Evolutionary conservation across 1,140 invertebrate genomes (phyloP), one percentile per base, ranked within the genome.

Genomic region (Lycorma delicatula): DNA sequence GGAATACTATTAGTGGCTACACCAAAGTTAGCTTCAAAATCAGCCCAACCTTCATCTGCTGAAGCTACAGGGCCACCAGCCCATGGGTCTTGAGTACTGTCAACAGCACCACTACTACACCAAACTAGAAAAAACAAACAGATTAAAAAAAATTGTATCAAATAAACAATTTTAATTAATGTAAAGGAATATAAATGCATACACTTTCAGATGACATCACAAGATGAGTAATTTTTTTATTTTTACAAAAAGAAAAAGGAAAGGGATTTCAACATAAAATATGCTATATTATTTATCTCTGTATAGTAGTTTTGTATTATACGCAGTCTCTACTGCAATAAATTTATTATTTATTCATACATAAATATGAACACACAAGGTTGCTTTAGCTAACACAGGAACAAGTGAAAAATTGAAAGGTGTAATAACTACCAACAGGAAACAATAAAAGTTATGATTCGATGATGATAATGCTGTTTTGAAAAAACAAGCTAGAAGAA

Each of bases 21-120:
- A 51, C 29, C 28, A 31, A 60, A 60, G 23, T 60, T 55, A 34
- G 56, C 23, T 18, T 54, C 54, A 22, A 62, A 62, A 23, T 62
- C 46, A 28, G 60, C 60, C 60, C 60, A 62, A 16, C 53, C 60
- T 48, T 51, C 54, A n/a, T 57, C 41, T 2, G 23, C 22, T 3
- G 48, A 9, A 34, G 12, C 18, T 20, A 12, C 46, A 20, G 9
- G 18, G 1, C 27, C 49, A 20, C 18, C 46, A 18, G 18, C 38
- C 60, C 60, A 61, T 2, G 60, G 60, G 16, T 60, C 59, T n/a
- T 36, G 28, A 9, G 27, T 16, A 11, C 29, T 22, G 20, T 13
- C 27, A 13, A 16, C 38, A n/a, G 26, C 18, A 12, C n/a, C 9
- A 13, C 23, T 12, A 28, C 31, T 48, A 16, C 4, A 16, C 54